These are phyloP conservation scores for Tachina fera DNA, from an alignment of 2,888 invertebrate species.

Conservation along the genomic window DNA sequence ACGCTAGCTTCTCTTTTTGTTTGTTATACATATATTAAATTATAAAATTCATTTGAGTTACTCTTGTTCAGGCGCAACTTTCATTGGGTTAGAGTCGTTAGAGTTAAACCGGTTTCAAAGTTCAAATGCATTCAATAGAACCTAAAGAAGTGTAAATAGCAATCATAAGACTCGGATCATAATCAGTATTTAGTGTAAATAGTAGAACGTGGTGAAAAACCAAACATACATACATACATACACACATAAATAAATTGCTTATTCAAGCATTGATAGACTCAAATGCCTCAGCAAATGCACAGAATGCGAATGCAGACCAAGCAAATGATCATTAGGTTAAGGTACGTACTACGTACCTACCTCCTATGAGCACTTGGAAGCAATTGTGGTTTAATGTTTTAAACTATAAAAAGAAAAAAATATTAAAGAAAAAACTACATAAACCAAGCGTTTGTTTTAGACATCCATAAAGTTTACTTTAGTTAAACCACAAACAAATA, in stretches of 20 bases:
- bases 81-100: slow-evolving; percentile 64
- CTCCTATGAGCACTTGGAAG: slow-evolving; percentile 1
- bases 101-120: slow-evolving; percentile 70
- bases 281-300: slow-evolving; percentile 13
- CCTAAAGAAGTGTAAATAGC: slow-evolving; percentile 16
- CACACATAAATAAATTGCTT: slow-evolving; percentile 42
- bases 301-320: background rate
- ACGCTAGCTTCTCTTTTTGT: background rate
- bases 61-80: slow-evolving; percentile 58
- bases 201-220: slow-evolving; percentile 15
- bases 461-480: slow-evolving; percentile 50
- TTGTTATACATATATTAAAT: slow-evolving; percentile 4
- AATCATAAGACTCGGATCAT: slow-evolving; percentile 8
- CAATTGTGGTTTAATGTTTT: slow-evolving; percentile 37
- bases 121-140: slow-evolving; percentile 55
- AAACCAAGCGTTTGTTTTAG: slow-evolving; percentile 43
- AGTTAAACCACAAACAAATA: slow-evolving; percentile 56
- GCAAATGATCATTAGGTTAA: slow-evolving; percentile 16
- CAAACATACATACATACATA: slow-evolving; percentile 9
- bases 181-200: slow-evolving; percentile 10
- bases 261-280: slow-evolving; percentile 49
- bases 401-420: slow-evolving; percentile 19
- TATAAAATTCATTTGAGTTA: slow-evolving; percentile 50
- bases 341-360: background rate
- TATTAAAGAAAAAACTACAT: slow-evolving; percentile 24